These are phyloP conservation scores for Nymphalis polychloros DNA, from an alignment of 2,888 invertebrate genomes.

Conservation along the genomic window DNA sequence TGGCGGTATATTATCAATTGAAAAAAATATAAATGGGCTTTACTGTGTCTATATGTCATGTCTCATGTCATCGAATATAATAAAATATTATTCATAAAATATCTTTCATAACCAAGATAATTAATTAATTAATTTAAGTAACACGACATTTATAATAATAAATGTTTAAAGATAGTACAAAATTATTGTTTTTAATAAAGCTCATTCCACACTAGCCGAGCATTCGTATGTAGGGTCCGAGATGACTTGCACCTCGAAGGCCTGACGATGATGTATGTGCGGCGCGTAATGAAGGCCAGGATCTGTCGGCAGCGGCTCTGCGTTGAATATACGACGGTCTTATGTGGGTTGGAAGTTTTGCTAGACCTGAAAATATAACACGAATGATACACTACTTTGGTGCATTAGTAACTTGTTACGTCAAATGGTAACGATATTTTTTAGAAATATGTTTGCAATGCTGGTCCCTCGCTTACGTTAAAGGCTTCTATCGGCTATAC, in stretches of 20 bases:
- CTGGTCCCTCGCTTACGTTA: too few species aligned
- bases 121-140: not conserved
- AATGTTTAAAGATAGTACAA: not conserved
- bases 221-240: constrained; percentile 29
- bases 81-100: too few species aligned
- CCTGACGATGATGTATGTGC: constrained; percentile 52
- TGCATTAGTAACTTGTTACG: not conserved
- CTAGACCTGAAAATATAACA: constrained; percentile 6
- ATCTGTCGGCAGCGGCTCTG: constrained; percentile 35
- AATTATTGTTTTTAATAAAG: constrained; percentile 23
- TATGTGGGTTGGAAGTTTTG: constrained; percentile 15
- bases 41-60: too few species aligned
- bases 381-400: not conserved
- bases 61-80: too few species aligned
- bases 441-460: too few species aligned
- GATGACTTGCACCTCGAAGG: constrained; percentile 47
- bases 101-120: too few species aligned
- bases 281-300: constrained; percentile 45
- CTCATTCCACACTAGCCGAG: constrained; percentile 43
- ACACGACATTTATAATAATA: not conserved
- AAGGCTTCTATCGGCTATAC: too few species aligned
- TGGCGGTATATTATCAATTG: too few species aligned
- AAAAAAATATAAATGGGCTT: too few species aligned
- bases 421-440: too few species aligned
- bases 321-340: constrained; percentile 12